Evolutionary conservation across 2,888 invertebrate genomes (phyloP).

Genomic region (Mesorhabditis sp.): DNA sequence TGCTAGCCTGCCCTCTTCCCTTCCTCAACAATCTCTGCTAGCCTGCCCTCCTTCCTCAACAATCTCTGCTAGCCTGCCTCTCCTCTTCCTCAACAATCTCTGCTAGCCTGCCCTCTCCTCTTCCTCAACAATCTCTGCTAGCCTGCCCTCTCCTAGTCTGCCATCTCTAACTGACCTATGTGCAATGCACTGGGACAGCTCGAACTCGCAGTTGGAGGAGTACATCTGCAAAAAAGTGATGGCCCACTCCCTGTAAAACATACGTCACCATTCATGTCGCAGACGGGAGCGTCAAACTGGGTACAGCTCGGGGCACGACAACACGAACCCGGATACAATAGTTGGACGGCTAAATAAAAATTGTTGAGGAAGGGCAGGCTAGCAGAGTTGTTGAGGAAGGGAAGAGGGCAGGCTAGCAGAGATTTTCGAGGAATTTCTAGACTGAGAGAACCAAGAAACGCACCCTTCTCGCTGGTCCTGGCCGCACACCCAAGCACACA

Average conservation of each 20-base stretch:
- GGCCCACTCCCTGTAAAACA: not conserved
- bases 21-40: too few species aligned
- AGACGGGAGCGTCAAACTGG: conserved; percentile 36
- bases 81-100: too few species aligned
- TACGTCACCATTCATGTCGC: conserved; percentile 35
- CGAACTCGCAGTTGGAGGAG: conserved; percentile 28
- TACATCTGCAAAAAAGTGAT: conserved; percentile 28
- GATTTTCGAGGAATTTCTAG: not conserved
- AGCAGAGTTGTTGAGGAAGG: not conserved
- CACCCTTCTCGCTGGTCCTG: conserved; percentile 23
- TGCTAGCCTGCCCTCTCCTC: too few species aligned
- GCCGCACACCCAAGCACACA: conserved; percentile 34
- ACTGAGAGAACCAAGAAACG: not conserved
- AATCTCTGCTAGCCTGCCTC: too few species aligned
- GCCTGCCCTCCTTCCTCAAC: too few species aligned
- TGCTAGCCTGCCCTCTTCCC: too few species aligned
- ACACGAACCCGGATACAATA: conserved; percentile 34
- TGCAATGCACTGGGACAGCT: conserved; percentile 35
- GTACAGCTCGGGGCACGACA: conserved; percentile 31
- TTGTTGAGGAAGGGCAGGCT: not conserved
- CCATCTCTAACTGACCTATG: conserved; percentile 8
- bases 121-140: too few species aligned
- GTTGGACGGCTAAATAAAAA: conserved; percentile 20
- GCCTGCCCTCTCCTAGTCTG: too few species aligned
- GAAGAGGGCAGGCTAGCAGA: too few species aligned